These are phyloP conservation scores for Trematomus loennbergii DNA, from an alignment of 2,113 vertebrate species.

Conservation along the genomic window DNA sequence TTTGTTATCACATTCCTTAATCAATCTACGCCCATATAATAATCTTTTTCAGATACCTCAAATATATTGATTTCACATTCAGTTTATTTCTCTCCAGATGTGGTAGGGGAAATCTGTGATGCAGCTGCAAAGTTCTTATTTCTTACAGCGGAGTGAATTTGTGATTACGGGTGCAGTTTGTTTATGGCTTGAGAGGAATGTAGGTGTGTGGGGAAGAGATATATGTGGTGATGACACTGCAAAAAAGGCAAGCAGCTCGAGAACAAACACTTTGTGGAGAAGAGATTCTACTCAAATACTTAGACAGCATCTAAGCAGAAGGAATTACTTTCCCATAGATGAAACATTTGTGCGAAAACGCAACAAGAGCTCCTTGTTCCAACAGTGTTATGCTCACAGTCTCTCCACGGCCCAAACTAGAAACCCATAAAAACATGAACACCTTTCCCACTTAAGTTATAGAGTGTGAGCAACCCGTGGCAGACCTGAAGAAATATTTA, in stretches of 20 bases:
- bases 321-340: background rate
- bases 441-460: constrained; percentile 28
- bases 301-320: background rate
- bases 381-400: background rate
- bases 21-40: constrained; percentile 6
- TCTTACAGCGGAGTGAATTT: constrained; percentile 13
- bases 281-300: background rate
- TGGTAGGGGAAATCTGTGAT: constrained; percentile 1
- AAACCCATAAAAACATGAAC: constrained; percentile 15
- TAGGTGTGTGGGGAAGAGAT: constrained; percentile 2
- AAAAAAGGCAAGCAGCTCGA: background rate
- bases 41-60: constrained; percentile 4
- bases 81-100: constrained; percentile 36
- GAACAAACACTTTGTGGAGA: background rate
- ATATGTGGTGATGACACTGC: constrained; percentile 7
- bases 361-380: background rate
- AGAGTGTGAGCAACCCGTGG: constrained; percentile 27
- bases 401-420: background rate
- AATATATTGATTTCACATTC: background rate
- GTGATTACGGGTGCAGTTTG: constrained; percentile 25
- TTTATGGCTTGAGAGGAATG: constrained; percentile 7
- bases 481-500: constrained; percentile 47
- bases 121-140: constrained; percentile 33
- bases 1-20: constrained; percentile 22
- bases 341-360: background rate